Evolutionary conservation across 2,797 vertebrate genomes (phyloP).

Genomic region (Syncerus caffer): DNA sequence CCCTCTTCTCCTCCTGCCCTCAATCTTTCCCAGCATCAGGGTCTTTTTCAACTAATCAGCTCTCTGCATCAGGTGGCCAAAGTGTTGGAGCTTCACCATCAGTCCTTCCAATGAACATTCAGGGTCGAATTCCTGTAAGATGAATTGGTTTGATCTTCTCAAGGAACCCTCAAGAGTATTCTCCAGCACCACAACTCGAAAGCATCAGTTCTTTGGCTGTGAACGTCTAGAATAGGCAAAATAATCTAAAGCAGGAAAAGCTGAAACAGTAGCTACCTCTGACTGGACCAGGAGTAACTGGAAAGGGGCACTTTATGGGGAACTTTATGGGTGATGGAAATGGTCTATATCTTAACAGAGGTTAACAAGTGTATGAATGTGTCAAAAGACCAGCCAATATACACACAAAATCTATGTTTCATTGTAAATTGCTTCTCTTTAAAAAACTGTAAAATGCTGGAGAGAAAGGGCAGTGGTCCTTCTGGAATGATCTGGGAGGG

Average conservation of each 20-base stretch:
- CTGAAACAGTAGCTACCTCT: too few relatives aligned
- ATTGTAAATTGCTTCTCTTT: neutral
- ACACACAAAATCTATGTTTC: neutral
- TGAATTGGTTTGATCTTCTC: neutral
- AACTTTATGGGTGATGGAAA: rapidly evolving
- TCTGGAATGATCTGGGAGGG: too few relatives aligned
- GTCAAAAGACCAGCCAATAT: neutral
- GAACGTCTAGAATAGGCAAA: neutral
- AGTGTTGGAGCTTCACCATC: neutral
- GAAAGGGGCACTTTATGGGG: rapidly evolving
- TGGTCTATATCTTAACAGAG: neutral
- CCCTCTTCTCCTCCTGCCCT: neutral
- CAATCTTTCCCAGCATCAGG: neutral
- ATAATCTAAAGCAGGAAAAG: neutral
- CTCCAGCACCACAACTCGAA: neutral
- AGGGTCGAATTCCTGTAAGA: neutral
- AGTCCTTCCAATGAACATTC: neutral
- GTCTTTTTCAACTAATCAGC: neutral
- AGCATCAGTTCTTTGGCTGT: neutral
- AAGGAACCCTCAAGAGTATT: neutral
- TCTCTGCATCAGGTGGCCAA: neutral
- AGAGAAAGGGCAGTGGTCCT: neutral
- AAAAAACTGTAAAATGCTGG: neutral
- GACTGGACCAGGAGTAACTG: too few relatives aligned
- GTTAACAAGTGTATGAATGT: neutral